Base-by-base conservation (phyloP, 2,797 vertebrate genomes). In the Capromys pilorides region DNA sequence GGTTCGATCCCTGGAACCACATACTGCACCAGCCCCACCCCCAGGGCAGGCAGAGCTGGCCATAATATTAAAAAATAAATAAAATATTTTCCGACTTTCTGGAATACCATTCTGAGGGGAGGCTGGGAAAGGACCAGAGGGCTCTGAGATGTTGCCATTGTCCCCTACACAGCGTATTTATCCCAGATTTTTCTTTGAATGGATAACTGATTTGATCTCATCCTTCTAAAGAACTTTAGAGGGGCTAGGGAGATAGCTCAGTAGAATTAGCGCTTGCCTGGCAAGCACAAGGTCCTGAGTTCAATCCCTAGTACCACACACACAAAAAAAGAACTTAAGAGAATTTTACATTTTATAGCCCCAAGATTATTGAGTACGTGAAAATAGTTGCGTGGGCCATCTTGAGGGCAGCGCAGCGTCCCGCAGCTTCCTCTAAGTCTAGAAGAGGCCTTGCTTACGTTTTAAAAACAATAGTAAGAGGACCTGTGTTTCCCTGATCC, bases 1-100 rank as follows among this genome's bases (percentile, higher is more conserved):
- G 8, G 45, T 45, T 45, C 45, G 45, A 45, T 45, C 45, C 45
- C 45, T 8, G 8, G 45, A 4, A 45, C 45, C 8, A 45, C 45
- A 45, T 45, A 8, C 45, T 45, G 45, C 45, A 45, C 45, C 45
- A 45, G 45, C 45, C 45, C 45, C 45, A 45, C 45, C 45, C 45
- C 45, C 45, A 45, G 45, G 45, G 45, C 45, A 45, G 45, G 45
- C 45, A 4, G 45, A 45, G 45, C 45, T 45, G 4, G 45, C 45
- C 45, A 45, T 45, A 45, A 45, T 45, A 45, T 45, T 45, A 45
- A 4, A 45, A 45, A 45, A 45, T 45, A 45, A 45, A 45, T 92
- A 84, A 89, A 94, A 84, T 89, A 75, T 66, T 57, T 86, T 79
- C 81, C 66, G 64, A 31, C 26, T 45, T 78, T 95, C 71, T 83